Base-by-base conservation (phyloP, 2,113 vertebrate genomes). In the Perca schrenkii region DNA sequence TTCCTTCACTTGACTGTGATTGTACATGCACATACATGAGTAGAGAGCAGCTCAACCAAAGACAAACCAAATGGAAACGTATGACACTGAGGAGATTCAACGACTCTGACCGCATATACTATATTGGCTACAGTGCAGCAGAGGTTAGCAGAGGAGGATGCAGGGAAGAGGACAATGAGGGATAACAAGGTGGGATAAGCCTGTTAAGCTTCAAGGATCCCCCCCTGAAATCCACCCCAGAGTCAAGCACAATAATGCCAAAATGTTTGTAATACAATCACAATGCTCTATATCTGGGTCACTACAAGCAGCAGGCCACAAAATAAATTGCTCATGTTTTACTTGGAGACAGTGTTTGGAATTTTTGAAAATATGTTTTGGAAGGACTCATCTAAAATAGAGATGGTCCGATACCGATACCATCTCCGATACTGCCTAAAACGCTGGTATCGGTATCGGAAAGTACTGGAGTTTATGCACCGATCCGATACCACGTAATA, bases 141-240 rank as follows among this genome's bases (percentile, higher is more conserved):
- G 65, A 84, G 83, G 79, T 79, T 61, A 74, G 73, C 67, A 1
- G 13, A 83, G 61, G 67, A 80, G 78, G 84, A 86, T 67, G 67
- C 54, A 81, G 64, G 34, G 53, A 87, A 74, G 83, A 79, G 63
- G 72, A 91, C 83, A 89, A 84, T 73, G 79, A 73, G 60, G 84
- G 88, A 90, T 92, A 90, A 91, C 62, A 88, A 86, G 84, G 85
- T 86, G 66, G 86, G 83, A 88, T 91, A 89, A 93, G 88, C 87
- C 85, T 82, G 82, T 79, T 90, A 89, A 92, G 86, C 86, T 66
- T 82, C 28, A 61, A 52, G 63, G 74, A 89, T 84, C 65, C 79
- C 77, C 69, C 69, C 79, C 78, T 76, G 62, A 86, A 88, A 91
- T 77, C 76, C 78, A 83, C 80, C 71, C 77, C 75, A 0, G 22